A percentile compares a stretch with the other conserved stretches of the same genome.
Evolutionary conservation across 2,113 vertebrate genomes (phyloP).

Genomic region (Deroptyus accipitrinus): DNA sequence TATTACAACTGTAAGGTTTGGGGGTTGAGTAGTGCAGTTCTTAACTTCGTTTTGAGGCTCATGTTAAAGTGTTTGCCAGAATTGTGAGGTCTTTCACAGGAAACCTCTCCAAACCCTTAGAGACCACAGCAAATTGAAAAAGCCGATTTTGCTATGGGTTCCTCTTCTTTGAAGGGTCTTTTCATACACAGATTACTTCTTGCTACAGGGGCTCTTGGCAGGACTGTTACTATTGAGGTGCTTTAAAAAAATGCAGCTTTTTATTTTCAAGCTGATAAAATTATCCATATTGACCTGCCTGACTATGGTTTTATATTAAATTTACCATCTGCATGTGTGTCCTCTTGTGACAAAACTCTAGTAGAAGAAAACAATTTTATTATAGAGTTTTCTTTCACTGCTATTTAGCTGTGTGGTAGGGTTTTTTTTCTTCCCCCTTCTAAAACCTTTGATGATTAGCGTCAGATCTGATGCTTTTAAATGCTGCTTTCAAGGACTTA

Average conservation of each 20-base stretch:
- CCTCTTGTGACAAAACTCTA: not conserved
- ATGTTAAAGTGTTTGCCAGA: not conserved
- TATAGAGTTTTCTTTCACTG: not conserved
- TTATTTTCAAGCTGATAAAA: not conserved
- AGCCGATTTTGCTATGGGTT: not conserved
- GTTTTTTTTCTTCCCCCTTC: not conserved
- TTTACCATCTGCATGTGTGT: not conserved
- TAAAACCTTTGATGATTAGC: not conserved
- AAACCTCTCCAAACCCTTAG: not conserved
- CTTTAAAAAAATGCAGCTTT: not conserved
- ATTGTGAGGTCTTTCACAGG: not conserved
- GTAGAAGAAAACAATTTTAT: too few relatives aligned
- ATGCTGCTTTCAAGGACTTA: constrained; percentile 9
- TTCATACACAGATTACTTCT: not conserved
- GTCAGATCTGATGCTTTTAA: not conserved
- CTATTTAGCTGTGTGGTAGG: not conserved
- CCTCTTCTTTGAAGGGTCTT: not conserved
- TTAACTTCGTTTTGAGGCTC: not conserved
- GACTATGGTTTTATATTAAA: not conserved
- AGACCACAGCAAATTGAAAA: not conserved
- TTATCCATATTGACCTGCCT: not conserved
- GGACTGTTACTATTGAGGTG: not conserved
- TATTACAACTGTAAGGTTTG: not conserved
- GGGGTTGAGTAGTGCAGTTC: not conserved
- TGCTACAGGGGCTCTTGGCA: not conserved